Conservation (phyloP, 2,888 invertebrate genomes). For the Resseliella maxima region DNA sequence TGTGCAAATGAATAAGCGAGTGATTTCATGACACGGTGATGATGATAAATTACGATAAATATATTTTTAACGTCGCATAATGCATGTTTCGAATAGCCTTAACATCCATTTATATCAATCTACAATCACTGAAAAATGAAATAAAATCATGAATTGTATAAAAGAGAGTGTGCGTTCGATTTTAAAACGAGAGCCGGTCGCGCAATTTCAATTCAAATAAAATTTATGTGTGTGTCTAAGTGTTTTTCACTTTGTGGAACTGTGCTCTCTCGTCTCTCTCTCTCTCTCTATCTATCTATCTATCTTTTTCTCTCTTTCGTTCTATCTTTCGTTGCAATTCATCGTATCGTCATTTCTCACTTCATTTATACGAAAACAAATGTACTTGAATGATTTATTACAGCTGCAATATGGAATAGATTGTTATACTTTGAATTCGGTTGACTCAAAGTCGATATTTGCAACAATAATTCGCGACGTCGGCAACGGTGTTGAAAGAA, state of each 20-base stretch:
- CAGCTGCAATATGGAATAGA: not conserved
- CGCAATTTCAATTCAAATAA: not conserved
- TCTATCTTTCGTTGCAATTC: not conserved
- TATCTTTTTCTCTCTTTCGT: too few relatives aligned
- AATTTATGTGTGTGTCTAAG: not conserved
- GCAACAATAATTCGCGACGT: constrained; percentile 3
- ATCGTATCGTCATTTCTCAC: not conserved
- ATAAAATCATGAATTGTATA: not conserved
- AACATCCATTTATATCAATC: constrained; percentile 47
- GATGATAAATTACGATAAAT: constrained; percentile 44
- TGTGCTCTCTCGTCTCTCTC: too few relatives aligned
- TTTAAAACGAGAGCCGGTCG: not conserved
- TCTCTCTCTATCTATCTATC: too few relatives aligned
- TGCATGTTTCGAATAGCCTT: constrained; percentile 19
- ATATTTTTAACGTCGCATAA: constrained; percentile 24
- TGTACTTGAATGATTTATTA: constrained; percentile 28
- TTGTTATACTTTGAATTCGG: not conserved
- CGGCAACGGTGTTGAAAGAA: constrained; percentile 19
- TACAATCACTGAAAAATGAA: not conserved
- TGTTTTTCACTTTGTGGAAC: too few relatives aligned
- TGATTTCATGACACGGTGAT: constrained; percentile 34
- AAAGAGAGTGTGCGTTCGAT: not conserved
- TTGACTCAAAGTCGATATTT: not conserved
- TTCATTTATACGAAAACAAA: not conserved
- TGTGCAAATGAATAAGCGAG: not conserved